phyloP scores from a whole-genome alignment of 2,888 invertebrate genomes.

The Acrobasis suavella region DNA sequence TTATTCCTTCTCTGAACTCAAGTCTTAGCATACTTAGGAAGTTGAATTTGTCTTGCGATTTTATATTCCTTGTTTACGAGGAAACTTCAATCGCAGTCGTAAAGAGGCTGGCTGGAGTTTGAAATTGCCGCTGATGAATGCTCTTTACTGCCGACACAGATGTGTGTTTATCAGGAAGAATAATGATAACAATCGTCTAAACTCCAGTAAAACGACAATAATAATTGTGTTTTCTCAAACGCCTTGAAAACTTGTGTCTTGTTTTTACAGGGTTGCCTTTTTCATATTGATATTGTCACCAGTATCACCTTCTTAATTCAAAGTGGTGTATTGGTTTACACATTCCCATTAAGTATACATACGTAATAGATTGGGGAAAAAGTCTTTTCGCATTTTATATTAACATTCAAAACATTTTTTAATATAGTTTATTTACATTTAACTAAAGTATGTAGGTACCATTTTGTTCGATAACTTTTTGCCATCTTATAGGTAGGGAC shows the following conservation, averaged over 20 bases:
- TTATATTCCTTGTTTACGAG: slow-evolving; percentile 18
- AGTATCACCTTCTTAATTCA: no score
- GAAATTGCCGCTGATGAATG: slow-evolving; percentile 1
- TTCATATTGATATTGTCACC: no score
- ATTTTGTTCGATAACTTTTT: no score
- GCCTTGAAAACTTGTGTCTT: not conserved
- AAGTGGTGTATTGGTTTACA: no score
- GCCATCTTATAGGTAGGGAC: no score
- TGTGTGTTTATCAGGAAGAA: not conserved
- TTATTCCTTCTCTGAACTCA: slow-evolving; percentile 1
- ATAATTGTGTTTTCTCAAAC: not conserved
- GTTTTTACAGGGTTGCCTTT: no score
- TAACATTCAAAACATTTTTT: no score
- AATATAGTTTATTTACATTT: no score
- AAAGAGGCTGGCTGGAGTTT: slow-evolving; percentile 8
- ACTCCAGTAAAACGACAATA: not conserved
- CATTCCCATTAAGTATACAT: no score
- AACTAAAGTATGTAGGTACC: no score
- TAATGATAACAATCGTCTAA: not conserved
- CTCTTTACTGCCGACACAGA: slow-evolving; percentile 7
- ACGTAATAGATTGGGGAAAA: no score
- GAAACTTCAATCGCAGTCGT: slow-evolving; percentile 16
- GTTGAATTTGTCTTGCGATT: slow-evolving; percentile 21
- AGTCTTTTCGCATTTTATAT: no score
- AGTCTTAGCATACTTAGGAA: slow-evolving; percentile 16